Evolutionary conservation across 2,888 invertebrate genomes (phyloP).

Genomic region (Agrochola circellaris): DNA sequence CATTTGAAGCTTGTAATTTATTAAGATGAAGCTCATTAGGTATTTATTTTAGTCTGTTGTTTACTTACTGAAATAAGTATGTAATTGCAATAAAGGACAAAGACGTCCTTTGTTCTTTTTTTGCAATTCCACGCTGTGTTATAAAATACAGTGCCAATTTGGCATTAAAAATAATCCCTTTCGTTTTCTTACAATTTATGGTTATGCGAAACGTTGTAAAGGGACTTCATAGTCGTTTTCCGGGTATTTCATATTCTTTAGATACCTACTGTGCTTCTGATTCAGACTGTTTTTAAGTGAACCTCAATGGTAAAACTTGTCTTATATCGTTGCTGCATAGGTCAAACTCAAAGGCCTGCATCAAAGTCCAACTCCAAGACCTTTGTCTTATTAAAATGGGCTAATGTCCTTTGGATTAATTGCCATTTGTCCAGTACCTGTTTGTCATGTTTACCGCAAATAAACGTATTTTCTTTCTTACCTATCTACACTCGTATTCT

Average conservation of each 20-base stretch:
- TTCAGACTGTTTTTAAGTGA: background rate
- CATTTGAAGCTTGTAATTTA: background rate
- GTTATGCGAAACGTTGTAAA: background rate
- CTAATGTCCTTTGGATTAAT: background rate
- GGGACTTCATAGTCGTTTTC: background rate
- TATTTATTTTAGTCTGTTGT: conserved; percentile 4
- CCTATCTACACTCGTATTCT: too few species aligned
- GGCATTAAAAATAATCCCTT: background rate
- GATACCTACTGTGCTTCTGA: background rate
- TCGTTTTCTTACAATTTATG: background rate
- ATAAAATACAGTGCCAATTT: conserved; percentile 1
- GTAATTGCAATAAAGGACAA: too few species aligned
- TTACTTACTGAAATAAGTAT: background rate
- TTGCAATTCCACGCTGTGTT: background rate
- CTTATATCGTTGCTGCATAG: background rate
- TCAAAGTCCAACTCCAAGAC: conserved; percentile 15
- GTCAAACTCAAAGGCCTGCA: background rate
- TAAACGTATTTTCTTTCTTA: too few species aligned
- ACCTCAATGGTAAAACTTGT: background rate
- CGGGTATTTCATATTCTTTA: background rate
- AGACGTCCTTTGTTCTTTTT: background rate
- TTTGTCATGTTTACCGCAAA: too few species aligned
- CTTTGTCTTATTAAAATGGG: conserved; percentile 3
- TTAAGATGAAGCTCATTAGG: background rate
- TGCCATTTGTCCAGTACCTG: background rate